Conservation (phyloP, 2,797 vertebrate species). For the Gymnoscopelus braueri region DNA sequence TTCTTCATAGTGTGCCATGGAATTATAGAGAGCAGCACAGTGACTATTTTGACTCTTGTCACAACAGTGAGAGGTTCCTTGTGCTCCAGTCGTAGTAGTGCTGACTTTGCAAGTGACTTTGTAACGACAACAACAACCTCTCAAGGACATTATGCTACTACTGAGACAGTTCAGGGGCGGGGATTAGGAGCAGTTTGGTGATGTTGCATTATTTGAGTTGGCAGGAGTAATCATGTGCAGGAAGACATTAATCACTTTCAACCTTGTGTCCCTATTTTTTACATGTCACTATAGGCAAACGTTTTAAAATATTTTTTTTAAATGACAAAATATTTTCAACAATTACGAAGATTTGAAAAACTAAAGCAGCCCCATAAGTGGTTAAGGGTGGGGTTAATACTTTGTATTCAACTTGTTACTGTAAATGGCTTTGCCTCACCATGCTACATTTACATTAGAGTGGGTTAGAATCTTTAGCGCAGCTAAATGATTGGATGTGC, state of each 20-base stretch:
- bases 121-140: neutral
- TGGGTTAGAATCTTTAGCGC: no score
- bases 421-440: neutral
- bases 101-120: constrained; percentile 2
- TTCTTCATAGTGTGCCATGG: constrained; percentile 26
- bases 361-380: neutral
- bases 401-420: no score
- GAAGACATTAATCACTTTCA: no score
- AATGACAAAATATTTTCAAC: neutral
- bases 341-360: neutral
- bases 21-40: constrained; percentile 8
- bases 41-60: constrained; percentile 20
- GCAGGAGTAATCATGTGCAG: neutral
- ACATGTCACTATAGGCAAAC: no score
- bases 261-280: no score
- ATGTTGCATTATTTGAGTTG: constrained; percentile 6
- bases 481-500: neutral
- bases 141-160: neutral
- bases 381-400: neutral
- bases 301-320: no score
- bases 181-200: constrained; percentile 15
- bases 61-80: constrained; percentile 43
- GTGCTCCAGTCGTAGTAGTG: neutral
- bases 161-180: neutral
- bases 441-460: neutral